Evolutionary conservation across 2,797 vertebrate genomes (phyloP).

Genomic region (Morelia viridis): DNA sequence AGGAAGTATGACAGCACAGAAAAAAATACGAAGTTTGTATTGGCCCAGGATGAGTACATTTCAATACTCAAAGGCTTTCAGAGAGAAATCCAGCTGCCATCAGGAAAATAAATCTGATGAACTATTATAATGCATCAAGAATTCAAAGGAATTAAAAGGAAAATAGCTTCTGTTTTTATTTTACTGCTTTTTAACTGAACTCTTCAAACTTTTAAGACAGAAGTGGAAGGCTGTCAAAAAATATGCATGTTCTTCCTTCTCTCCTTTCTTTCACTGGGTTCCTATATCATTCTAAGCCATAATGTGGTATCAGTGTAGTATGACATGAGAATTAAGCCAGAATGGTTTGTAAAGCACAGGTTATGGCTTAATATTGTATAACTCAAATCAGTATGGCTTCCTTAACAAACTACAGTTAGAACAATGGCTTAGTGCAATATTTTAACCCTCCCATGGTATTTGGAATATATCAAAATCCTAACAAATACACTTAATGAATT

Average conservation of each 20-base stretch:
- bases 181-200: background rate
- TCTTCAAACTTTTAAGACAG: background rate
- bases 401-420: background rate
- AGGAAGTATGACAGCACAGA: background rate
- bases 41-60: background rate
- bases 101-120: background rate
- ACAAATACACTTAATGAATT: too few relatives aligned
- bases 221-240: background rate
- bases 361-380: too few relatives aligned
- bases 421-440: background rate
- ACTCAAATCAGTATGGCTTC: too few relatives aligned
- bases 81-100: background rate
- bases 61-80: background rate
- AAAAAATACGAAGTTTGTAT: background rate
- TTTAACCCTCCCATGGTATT: background rate
- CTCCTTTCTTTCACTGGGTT: background rate
- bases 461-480: background rate
- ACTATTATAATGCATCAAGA: background rate
- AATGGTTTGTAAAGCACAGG: too few relatives aligned
- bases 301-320: too few relatives aligned
- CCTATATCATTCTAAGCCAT: too few relatives aligned
- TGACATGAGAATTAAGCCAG: too few relatives aligned
- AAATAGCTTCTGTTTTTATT: background rate
- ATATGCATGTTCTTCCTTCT: background rate
- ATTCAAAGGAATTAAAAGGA: background rate